phyloP scores from a whole-genome alignment of 2,888 invertebrate species.

The Gari tellinella region DNA sequence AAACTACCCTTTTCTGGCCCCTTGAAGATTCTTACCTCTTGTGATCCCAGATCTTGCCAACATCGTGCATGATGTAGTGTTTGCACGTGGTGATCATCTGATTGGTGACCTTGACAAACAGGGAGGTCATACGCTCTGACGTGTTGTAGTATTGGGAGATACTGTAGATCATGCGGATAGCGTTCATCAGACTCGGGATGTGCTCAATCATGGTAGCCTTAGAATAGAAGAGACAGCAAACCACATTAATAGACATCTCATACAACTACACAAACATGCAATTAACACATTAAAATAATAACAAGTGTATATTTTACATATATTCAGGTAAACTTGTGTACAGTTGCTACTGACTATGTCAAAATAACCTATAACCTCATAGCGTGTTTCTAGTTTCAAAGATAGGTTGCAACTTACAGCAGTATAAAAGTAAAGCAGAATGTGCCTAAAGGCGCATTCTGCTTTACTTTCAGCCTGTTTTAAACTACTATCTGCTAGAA shows the following conservation, averaged over 20 bases:
- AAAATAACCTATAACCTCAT: too few relatives aligned
- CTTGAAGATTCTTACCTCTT: slow-evolving; percentile 87
- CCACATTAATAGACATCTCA: background rate
- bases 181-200: slow-evolving; percentile 94
- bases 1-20: too few relatives aligned
- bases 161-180: slow-evolving; percentile 95
- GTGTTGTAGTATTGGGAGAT: slow-evolving; percentile 98
- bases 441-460: too few relatives aligned
- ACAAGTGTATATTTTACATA: slow-evolving; percentile 78
- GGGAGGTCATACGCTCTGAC: slow-evolving; percentile 96
- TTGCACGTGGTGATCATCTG: slow-evolving; percentile 99
- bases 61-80: slow-evolving; percentile 91
- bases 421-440: too few relatives aligned
- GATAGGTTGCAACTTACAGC: too few relatives aligned
- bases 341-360: too few relatives aligned
- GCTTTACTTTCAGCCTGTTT: too few relatives aligned
- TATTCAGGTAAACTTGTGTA: too few relatives aligned
- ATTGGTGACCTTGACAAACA: slow-evolving; percentile 99
- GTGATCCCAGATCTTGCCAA: slow-evolving; percentile 94
- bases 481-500: too few relatives aligned
- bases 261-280: too few relatives aligned
- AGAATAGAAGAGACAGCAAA: slow-evolving; percentile 9
- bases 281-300: too few relatives aligned
- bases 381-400: too few relatives aligned
- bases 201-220: slow-evolving; percentile 94